Base-by-base conservation (phyloP, 2,888 invertebrate genomes). In the Netelia melanura region DNA sequence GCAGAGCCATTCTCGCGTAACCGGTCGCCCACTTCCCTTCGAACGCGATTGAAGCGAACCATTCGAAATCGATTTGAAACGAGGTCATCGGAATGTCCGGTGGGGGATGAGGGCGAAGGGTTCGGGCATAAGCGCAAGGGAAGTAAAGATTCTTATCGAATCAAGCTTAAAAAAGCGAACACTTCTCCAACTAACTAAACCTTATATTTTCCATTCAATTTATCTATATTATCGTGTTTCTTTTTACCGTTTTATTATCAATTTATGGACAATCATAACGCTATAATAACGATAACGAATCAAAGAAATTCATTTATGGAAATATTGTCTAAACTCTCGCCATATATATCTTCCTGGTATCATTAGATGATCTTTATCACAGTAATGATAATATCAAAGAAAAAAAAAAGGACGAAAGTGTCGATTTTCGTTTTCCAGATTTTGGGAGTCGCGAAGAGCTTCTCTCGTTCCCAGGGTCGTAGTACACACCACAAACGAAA, bases 11-110 rank as follows among this genome's bases (percentile, higher is more conserved):
- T 78, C 62, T 70, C 81, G 25, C 43, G 75, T 64, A 67, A 68
- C 67, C 81, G 23, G 25, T 75, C 38, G 17, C 23, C 25, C 61
- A 17, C 61, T 43, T 23, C 54, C 65, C 44, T 61, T 52, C 64
- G 23, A 38, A 44, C 11, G 44, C 81, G 89, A 87, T 82, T 85
- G 76, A 89, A 91, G 70, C 71, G 65, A 91, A 91, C 91, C 89
- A 90, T 92, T 91, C 89, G 89, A 90, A 92, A 92, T 92, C 92
- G 91, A 92, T 92, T 91, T 90, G 89, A 90, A 91, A 91, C 89
- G 91, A 90, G 91, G 90, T 88, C 89, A 90, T 91, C 91, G 89
- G 89, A 91, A 92, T 91, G 78, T 88, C 87, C 85, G 87, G 65
- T 38, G 25, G 54, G 61, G n/a, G 43, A 44, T 0, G 44, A 52